Conservation (phyloP, 2,888 invertebrate species). For the Tipula vernalis region DNA sequence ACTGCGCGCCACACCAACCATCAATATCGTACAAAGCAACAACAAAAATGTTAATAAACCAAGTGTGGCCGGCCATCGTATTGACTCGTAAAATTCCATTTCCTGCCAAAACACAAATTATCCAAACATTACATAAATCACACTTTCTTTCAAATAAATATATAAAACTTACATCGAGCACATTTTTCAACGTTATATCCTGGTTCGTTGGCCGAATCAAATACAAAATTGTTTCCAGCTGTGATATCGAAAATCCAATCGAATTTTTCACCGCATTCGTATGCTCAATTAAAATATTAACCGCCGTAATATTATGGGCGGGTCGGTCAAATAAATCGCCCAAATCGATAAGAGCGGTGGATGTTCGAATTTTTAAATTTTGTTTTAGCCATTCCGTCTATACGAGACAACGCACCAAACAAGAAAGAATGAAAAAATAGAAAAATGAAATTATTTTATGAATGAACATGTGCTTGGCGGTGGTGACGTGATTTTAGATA, state of each 20-base stretch:
- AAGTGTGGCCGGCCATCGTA: conserved; percentile 36
- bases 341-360: conserved; percentile 45
- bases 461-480: neutral
- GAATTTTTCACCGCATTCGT: conserved; percentile 57
- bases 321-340: conserved; percentile 64
- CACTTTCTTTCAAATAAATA: neutral
- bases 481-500: neutral
- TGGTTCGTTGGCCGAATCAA: conserved; percentile 28
- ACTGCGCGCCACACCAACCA: conserved; percentile 35
- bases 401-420: conserved; percentile 21
- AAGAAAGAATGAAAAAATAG: conserved; percentile 10
- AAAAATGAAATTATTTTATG: neutral
- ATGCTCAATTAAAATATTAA: conserved; percentile 54
- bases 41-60: conserved; percentile 33
- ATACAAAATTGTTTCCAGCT: conserved; percentile 34
- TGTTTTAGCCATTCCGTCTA: conserved; percentile 64
- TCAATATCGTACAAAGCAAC: conserved; percentile 32
- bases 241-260: conserved; percentile 53
- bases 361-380: conserved; percentile 57
- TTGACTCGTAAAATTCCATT: conserved; percentile 34
- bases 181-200: conserved; percentile 32
- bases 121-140: neutral
- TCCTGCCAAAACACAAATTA: conserved; percentile 21
- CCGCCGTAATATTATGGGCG: conserved; percentile 64
- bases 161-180: conserved; percentile 28